phyloP scores from a whole-genome alignment of 2,888 invertebrate species.

The Criorhina ranunculi region DNA sequence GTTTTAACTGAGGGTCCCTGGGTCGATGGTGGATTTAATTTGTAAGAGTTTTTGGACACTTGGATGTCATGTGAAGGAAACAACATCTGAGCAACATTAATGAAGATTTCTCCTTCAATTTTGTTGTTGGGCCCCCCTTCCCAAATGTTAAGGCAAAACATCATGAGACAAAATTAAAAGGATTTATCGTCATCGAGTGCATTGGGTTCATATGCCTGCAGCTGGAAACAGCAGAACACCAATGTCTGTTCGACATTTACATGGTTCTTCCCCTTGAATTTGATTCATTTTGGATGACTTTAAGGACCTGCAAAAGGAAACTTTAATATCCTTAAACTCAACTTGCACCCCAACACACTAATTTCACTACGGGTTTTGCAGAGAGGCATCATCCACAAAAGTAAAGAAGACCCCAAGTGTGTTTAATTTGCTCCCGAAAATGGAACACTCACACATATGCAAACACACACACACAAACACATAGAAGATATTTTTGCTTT shows the following conservation, averaged over 20 bases:
- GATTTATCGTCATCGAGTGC: constrained; percentile 69
- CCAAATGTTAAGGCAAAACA: constrained; percentile 23
- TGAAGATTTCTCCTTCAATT: constrained; percentile 51
- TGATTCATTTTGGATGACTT: constrained; percentile 69
- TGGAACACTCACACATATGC: constrained; percentile 10
- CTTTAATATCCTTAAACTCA: constrained; percentile 48
- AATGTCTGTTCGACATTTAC: constrained; percentile 58
- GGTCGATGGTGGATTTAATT: constrained; percentile 74
- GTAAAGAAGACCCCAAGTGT: constrained; percentile 65
- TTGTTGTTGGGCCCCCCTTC: constrained; percentile 15
- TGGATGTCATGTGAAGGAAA: constrained; percentile 61
- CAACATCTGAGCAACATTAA: constrained; percentile 60
- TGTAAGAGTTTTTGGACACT: constrained; percentile 70
- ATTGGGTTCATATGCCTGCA: constrained; percentile 49
- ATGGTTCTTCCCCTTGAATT: constrained; percentile 54
- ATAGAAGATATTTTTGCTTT: constrained; percentile 28
- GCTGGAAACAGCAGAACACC: not conserved
- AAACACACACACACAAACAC: constrained; percentile 1
- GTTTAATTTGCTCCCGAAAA: constrained; percentile 74
- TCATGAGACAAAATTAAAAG: constrained; percentile 29
- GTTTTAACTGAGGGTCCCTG: constrained; percentile 50
- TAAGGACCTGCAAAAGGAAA: constrained; percentile 53
- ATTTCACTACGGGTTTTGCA: constrained; percentile 28
- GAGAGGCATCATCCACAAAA: constrained; percentile 38
- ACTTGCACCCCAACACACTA: constrained; percentile 13